These are phyloP conservation scores for Ypsolopha scabrella DNA, from an alignment of 2,888 invertebrate genomes.

Conservation along the genomic window DNA sequence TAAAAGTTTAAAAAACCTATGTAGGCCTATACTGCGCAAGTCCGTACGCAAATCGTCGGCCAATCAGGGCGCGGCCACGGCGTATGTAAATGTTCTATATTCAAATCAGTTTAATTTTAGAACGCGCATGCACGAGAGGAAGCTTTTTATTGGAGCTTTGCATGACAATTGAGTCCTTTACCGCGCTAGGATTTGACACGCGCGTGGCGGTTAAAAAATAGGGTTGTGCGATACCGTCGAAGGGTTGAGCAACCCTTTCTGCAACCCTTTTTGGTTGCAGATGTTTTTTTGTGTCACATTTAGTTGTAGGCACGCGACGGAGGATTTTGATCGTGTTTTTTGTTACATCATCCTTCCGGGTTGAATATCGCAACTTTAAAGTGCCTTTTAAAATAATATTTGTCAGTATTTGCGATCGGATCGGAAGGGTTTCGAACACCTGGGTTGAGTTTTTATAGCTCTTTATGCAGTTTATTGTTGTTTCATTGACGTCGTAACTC, in stretches of 20 bases:
- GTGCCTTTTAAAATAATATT: slow-evolving; percentile 5
- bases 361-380: slow-evolving; percentile 5
- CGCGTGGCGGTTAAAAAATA: slow-evolving; percentile 14
- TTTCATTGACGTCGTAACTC: no score
- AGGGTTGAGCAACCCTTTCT: slow-evolving; percentile 38
- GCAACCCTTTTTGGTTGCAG: slow-evolving; percentile 51
- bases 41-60: slow-evolving; percentile 40
- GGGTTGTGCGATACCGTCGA: background rate
- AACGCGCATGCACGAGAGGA: slow-evolving; percentile 62
- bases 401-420: slow-evolving; percentile 1
- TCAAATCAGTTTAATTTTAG: slow-evolving; percentile 67
- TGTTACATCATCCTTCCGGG: slow-evolving; percentile 12
- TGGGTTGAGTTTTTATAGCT: background rate
- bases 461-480: background rate
- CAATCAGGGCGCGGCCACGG: slow-evolving; percentile 36
- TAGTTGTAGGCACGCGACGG: slow-evolving; percentile 43
- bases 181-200: slow-evolving; percentile 12
- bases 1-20: slow-evolving; percentile 22
- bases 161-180: slow-evolving; percentile 38
- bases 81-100: slow-evolving; percentile 63
- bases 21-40: slow-evolving; percentile 41
- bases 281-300: slow-evolving; percentile 42
- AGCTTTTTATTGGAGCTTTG: slow-evolving; percentile 61
- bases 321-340: slow-evolving; percentile 33
- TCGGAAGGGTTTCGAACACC: slow-evolving; percentile 1